Evolutionary conservation across 2,888 invertebrate genomes (phyloP).

Genomic region (Xylota sylvarum): DNA sequence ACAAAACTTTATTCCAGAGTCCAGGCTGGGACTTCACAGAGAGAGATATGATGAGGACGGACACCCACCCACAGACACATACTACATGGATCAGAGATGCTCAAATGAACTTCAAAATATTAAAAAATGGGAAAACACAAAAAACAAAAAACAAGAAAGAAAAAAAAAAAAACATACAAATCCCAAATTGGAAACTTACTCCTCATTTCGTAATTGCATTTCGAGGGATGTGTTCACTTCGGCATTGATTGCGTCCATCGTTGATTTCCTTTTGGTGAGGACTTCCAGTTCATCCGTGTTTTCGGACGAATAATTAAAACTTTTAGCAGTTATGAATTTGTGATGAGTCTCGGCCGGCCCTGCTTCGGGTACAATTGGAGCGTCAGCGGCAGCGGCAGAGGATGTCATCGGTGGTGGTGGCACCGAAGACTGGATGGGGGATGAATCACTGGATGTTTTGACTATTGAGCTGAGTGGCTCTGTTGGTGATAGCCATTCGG

Average conservation of each 20-base stretch:
- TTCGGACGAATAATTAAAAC: slow-evolving; percentile 82
- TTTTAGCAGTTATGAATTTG: slow-evolving; percentile 81
- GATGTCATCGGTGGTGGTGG: slow-evolving; percentile 40
- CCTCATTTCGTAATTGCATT: slow-evolving; percentile 79
- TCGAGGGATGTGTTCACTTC: slow-evolving; percentile 79
- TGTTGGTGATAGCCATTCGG: slow-evolving; percentile 51
- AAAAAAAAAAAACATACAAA: slow-evolving; percentile 28
- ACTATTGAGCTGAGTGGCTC: slow-evolving; percentile 57
- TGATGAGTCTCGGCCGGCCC: slow-evolving; percentile 79
- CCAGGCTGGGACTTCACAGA: neutral
- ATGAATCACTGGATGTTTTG: slow-evolving; percentile 59
- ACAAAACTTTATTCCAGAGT: slow-evolving; percentile 39
- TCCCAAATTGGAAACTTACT: slow-evolving; percentile 80
- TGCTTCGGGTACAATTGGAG: slow-evolving; percentile 79
- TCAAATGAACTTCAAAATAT: slow-evolving; percentile 52
- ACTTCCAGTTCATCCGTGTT: slow-evolving; percentile 78
- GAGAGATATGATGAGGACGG: neutral
- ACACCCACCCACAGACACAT: neutral
- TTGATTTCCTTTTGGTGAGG: slow-evolving; percentile 79
- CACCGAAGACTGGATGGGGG: slow-evolving; percentile 1
- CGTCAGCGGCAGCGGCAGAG: too few species aligned
- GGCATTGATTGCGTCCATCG: slow-evolving; percentile 79
- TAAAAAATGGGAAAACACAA: slow-evolving; percentile 16
- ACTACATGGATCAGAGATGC: slow-evolving; percentile 13
- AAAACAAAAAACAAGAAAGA: neutral